phyloP scores from a whole-genome alignment of 2,113 vertebrate species.

The Xyliphius kryptos region DNA sequence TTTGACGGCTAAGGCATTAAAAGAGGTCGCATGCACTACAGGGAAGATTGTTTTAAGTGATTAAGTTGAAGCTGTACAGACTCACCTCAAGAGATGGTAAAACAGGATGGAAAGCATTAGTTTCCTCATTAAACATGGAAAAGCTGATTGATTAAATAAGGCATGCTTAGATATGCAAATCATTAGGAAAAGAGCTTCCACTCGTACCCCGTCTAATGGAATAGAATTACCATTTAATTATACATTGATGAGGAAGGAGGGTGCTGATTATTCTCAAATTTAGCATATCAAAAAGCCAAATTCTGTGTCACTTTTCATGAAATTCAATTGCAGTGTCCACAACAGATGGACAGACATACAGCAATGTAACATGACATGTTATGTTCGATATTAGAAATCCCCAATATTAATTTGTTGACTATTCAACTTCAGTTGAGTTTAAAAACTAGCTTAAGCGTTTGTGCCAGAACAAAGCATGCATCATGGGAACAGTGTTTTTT shows the following conservation, averaged over 20 bases:
- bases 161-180: constrained; percentile 45
- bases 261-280: constrained; percentile 6
- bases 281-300: constrained; percentile 10
- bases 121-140: constrained; percentile 26
- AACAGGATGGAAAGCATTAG: constrained; percentile 2
- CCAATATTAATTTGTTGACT: no score
- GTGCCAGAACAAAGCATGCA: no score
- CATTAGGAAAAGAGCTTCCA: constrained; percentile 25
- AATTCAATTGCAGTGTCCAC: no score
- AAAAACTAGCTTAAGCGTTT: no score
- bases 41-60: background rate
- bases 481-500: no score
- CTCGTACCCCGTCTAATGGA: constrained; percentile 40
- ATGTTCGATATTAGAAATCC: no score
- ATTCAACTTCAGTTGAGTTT: no score
- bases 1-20: background rate
- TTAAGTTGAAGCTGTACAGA: background rate
- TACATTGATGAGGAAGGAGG: constrained; percentile 20
- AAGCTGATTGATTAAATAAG: constrained; percentile 44
- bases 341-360: background rate
- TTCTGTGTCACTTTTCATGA: no score
- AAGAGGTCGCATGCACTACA: background rate
- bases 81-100: constrained; percentile 3
- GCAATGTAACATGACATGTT: no score
- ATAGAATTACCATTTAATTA: constrained; percentile 44